Evolutionary conservation across 2,888 invertebrate species (phyloP).

Genomic region (Drosophila meridiana): DNA sequence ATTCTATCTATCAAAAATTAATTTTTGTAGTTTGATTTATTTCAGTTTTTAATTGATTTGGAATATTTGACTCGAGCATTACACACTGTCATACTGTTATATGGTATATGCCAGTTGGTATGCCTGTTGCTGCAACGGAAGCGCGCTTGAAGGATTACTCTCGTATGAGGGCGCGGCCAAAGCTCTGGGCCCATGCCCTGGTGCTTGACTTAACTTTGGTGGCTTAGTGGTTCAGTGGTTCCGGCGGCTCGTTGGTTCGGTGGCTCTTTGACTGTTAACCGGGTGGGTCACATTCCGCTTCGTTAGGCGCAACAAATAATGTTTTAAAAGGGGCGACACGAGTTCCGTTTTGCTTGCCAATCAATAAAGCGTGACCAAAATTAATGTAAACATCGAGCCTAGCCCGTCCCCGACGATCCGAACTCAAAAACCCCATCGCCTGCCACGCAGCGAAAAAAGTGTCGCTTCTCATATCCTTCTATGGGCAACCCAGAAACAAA

Average conservation of each 20-base stretch:
- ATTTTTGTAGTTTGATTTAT: neutral
- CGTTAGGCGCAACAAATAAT: slow-evolving; percentile 77
- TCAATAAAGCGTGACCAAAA: slow-evolving; percentile 74
- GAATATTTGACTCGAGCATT: neutral
- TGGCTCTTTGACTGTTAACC: slow-evolving; percentile 7
- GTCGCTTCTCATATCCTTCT: slow-evolving; percentile 36
- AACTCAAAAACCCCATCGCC: neutral
- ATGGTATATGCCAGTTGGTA: neutral
- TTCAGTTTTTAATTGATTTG: neutral
- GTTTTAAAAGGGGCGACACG: slow-evolving; percentile 13
- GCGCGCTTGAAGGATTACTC: slow-evolving; percentile 76
- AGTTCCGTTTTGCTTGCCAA: slow-evolving; percentile 40
- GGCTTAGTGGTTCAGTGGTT: slow-evolving; percentile 13
- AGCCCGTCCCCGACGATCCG: neutral
- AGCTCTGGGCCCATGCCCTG: neutral
- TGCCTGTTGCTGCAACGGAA: slow-evolving; percentile 57
- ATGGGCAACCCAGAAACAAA: slow-evolving; percentile 31
- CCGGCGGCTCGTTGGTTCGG: slow-evolving; percentile 2
- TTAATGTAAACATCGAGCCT: slow-evolving; percentile 64
- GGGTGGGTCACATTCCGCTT: slow-evolving; percentile 75
- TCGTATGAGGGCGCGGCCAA: slow-evolving; percentile 2
- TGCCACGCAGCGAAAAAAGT: slow-evolving; percentile 1
- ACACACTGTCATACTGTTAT: neutral
- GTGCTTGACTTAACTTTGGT: slow-evolving; percentile 17
- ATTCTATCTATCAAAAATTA: neutral